phyloP scores from a whole-genome alignment of 2,797 vertebrate species.

The Rhinophrynus dorsalis region DNA sequence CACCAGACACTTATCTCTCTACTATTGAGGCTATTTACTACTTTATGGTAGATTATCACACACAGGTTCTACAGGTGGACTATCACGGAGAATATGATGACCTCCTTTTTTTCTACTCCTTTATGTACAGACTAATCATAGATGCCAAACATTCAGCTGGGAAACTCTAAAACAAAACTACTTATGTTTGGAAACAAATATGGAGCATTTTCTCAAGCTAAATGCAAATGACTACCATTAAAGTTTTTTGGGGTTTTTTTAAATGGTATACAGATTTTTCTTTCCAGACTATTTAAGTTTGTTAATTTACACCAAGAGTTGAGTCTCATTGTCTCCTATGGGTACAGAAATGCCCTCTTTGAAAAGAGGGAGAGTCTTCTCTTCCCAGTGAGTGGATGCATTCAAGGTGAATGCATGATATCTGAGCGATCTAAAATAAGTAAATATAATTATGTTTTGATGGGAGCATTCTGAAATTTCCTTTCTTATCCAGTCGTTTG shows the following conservation, averaged over 20 bases:
- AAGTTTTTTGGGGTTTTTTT: neutral
- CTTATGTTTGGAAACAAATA: neutral
- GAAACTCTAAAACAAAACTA: slow-evolving; percentile 63
- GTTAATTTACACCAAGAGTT: neutral
- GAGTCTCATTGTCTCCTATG: no score
- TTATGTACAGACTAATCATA: slow-evolving; percentile 86
- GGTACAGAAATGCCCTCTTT: no score
- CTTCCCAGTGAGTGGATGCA: no score
- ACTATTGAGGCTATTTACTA: slow-evolving; percentile 98
- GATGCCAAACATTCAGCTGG: slow-evolving; percentile 79
- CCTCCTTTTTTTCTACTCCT: slow-evolving; percentile 94
- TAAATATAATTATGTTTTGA: no score
- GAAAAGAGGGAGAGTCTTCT: no score
- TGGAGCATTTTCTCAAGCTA: neutral
- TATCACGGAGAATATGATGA: slow-evolving; percentile 94
- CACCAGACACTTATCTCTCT: slow-evolving; percentile 91
- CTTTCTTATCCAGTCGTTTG: no score
- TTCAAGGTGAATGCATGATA: no score
- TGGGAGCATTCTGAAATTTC: no score
- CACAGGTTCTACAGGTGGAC: slow-evolving; percentile 72
- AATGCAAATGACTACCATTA: no score
- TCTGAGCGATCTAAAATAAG: no score
- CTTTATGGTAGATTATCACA: slow-evolving; percentile 90
- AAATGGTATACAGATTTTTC: neutral
- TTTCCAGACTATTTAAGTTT: neutral